Evolutionary conservation across 2,113 vertebrate species (phyloP).

Genomic region (Calyptommatus sinebrachiatus): DNA sequence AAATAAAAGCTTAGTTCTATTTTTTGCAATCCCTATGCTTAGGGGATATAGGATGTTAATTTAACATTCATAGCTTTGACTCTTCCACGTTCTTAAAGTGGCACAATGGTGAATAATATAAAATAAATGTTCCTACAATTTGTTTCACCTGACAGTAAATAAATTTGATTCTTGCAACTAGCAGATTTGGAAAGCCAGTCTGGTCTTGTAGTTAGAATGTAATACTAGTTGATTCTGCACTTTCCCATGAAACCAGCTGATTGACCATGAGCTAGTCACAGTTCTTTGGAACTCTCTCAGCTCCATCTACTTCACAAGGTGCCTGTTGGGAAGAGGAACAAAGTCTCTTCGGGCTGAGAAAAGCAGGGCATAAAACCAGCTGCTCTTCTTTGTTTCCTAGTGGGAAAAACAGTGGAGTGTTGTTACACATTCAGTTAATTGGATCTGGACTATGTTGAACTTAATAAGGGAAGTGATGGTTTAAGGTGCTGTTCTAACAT

Average conservation of each 20-base stretch:
- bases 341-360: too few species aligned
- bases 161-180: background rate
- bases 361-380: too few species aligned
- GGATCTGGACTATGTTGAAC: background rate
- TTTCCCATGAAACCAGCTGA: too few species aligned
- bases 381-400: background rate
- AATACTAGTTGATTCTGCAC: too few species aligned
- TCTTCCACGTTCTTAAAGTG: background rate
- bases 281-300: too few species aligned
- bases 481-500: too few species aligned
- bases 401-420: background rate
- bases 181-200: background rate
- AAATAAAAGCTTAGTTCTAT: background rate
- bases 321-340: too few species aligned
- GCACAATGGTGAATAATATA: background rate
- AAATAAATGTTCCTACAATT: background rate
- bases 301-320: too few species aligned
- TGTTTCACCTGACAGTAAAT: background rate
- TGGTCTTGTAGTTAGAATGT: too few species aligned
- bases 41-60: conserved; percentile 3
- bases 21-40: conserved; percentile 3
- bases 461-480: too few species aligned
- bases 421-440: background rate
- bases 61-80: background rate
- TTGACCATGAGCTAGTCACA: too few species aligned